Conservation (phyloP, 2,888 invertebrate species). For the Crocallis elinguaria region DNA sequence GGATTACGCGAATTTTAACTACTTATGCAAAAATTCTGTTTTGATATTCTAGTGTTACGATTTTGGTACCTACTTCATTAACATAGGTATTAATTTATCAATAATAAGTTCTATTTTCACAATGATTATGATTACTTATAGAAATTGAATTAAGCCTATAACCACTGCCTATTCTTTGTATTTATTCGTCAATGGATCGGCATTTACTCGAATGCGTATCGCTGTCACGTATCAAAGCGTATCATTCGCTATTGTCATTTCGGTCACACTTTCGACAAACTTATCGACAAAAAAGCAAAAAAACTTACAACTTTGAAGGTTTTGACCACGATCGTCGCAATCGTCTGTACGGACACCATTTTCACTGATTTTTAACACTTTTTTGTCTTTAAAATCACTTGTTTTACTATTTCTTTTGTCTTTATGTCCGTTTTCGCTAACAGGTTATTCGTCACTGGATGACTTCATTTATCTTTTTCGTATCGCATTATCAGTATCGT, state of each 20-base stretch:
- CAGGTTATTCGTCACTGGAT: conserved; percentile 66
- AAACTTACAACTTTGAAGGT: conserved; percentile 91
- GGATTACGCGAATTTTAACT: too few species aligned
- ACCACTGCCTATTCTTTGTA: background rate
- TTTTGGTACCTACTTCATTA: too few species aligned
- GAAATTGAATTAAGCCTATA: background rate
- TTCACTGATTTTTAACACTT: conserved; percentile 61
- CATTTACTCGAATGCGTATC: conserved; percentile 24
- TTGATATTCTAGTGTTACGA: too few species aligned
- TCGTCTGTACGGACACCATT: conserved; percentile 93
- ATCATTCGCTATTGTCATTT: conserved; percentile 24
- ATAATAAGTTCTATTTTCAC: too few species aligned
- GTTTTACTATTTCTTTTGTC: conserved; percentile 53
- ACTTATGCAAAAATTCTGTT: too few species aligned
- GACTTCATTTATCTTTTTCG: conserved; percentile 65
- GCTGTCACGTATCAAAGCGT: conserved; percentile 27
- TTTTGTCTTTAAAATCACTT: conserved; percentile 36
- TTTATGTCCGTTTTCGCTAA: conserved; percentile 64
- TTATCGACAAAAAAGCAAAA: conserved; percentile 22
- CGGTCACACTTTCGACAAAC: conserved; percentile 34
- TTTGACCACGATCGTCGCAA: conserved; percentile 92
- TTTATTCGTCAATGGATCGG: conserved; percentile 25
- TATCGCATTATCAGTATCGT: conserved; percentile 64
- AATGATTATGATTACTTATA: too few species aligned
- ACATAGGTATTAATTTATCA: too few species aligned